Base-by-base conservation (phyloP, 1,140 invertebrate genomes). In the Zaprionus ornatus region DNA sequence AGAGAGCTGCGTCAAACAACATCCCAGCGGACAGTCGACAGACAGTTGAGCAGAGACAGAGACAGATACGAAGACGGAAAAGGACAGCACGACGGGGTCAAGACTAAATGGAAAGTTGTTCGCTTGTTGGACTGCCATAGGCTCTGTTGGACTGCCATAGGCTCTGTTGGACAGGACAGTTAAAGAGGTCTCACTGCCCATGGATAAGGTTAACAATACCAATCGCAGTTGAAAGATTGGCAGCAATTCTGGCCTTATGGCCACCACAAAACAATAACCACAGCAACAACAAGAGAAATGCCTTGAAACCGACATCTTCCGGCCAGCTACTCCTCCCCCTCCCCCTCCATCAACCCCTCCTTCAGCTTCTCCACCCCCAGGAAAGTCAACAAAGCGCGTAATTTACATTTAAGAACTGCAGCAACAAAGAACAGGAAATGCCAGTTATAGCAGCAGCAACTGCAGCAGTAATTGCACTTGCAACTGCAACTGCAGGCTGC, bases 361-460 rank as follows among this genome's bases (percentile, higher is more conserved):
- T 29, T 23, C 15, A 29, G 0, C 4, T 17, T 29, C 50, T 15
- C 15, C 27, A 50, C 21, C 29, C 56, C 66, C 60, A 72, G 79
- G 56, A 86, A 80, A 87, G 83, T 88, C 83, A 87, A 86, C 83
- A 83, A 83, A 86, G 83, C 83, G 83, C 83, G 84, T 88, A 86
- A 86, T 86, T 86, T 86, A 86, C 83, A 85, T 86, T 86, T 85
- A 86, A 86, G 84, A 86, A 88, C 57, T 82, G 72, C 83, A 68
- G 83, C 82, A 86, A 86, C 80, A 86, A 86, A 87, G 82, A 87
- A 77, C 82, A 76, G 83, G 83, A 85, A 87, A 75, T 69, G 40
- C 17, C 68, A 63, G 55, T 27, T 74, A 76, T 69, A 86, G 61
- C 79, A 72, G 37, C 61, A 70, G 50, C 64, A 68, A n/a, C 15